A percentile compares a stretch with the other conserved stretches of the same genome.
Conservation (phyloP, 1,140 invertebrate genomes). For the Tetraneura akinire region DNA sequence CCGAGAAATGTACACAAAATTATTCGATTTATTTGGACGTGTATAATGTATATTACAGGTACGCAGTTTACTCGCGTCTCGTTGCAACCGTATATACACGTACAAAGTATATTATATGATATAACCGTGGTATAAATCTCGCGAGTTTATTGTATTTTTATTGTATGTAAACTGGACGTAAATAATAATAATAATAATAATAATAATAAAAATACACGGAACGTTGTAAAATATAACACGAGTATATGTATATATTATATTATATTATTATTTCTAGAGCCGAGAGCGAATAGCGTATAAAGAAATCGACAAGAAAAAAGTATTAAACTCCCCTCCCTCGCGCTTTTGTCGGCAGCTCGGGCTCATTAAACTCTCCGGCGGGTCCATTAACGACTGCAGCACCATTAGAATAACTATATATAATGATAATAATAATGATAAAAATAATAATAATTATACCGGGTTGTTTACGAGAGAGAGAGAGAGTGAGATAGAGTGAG, state of each 20-base stretch:
- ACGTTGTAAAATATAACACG: not conserved
- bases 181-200: not conserved
- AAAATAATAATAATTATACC: slow-evolving; percentile 30
- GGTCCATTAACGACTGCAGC: not conserved
- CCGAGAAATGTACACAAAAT: no score
- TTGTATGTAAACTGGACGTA: not conserved
- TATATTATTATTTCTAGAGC: no score
- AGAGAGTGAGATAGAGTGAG: no score
- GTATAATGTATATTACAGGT: no score
- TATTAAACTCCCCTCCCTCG: not conserved
- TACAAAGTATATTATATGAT: not conserved
- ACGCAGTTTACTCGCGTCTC: no score
- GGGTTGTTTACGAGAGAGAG: slow-evolving; percentile 22
- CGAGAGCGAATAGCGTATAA: not conserved
- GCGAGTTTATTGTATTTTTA: not conserved
- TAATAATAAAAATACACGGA: not conserved
- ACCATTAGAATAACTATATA: slow-evolving; percentile 24
- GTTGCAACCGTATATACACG: no score
- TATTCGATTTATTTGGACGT: no score
- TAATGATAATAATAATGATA: no score
- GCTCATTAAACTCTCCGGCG: slow-evolving; percentile 29
- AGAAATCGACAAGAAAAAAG: not conserved
- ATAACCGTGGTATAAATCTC: slow-evolving; percentile 16
- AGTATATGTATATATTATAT: no score
- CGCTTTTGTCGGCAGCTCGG: not conserved